These are phyloP conservation scores for Spilogale gracilis DNA, from an alignment of 2,113 vertebrate genomes.

Conservation along the genomic window DNA sequence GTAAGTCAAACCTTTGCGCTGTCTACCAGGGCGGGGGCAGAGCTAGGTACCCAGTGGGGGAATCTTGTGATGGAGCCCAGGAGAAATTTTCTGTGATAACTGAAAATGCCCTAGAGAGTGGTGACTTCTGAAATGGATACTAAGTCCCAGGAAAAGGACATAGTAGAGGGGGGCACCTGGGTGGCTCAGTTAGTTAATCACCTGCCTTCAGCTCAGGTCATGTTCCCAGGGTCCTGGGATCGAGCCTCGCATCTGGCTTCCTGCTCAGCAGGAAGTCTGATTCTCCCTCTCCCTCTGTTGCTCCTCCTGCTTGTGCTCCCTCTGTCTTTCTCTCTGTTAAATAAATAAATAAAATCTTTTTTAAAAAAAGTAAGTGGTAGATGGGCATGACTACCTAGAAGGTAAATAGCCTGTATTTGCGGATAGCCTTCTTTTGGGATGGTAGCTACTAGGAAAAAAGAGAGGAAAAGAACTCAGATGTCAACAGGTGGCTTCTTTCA, in stretches of 20 bases:
- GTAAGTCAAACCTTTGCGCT: neutral
- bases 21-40: neutral
- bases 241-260: neutral
- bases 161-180: neutral
- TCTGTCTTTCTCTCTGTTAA: neutral
- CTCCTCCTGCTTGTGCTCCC: neutral
- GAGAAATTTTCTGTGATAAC: neutral
- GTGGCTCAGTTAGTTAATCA: neutral
- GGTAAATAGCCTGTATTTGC: slow-evolving; percentile 59
- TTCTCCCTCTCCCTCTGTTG: neutral
- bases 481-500: slow-evolving; percentile 17
- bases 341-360: neutral
- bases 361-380: neutral
- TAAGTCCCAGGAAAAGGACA: neutral
- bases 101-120: neutral
- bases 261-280: no score
- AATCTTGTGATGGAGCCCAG: neutral
- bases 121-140: neutral
- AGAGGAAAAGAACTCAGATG: neutral
- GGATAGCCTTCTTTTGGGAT: slow-evolving; percentile 81
- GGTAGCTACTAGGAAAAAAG: slow-evolving; percentile 76
- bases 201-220: neutral
- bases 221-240: neutral
- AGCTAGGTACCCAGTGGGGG: neutral
- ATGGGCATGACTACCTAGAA: neutral